phyloP scores from a whole-genome alignment of 2,113 vertebrate species.

The Bubo scandiacus region DNA sequence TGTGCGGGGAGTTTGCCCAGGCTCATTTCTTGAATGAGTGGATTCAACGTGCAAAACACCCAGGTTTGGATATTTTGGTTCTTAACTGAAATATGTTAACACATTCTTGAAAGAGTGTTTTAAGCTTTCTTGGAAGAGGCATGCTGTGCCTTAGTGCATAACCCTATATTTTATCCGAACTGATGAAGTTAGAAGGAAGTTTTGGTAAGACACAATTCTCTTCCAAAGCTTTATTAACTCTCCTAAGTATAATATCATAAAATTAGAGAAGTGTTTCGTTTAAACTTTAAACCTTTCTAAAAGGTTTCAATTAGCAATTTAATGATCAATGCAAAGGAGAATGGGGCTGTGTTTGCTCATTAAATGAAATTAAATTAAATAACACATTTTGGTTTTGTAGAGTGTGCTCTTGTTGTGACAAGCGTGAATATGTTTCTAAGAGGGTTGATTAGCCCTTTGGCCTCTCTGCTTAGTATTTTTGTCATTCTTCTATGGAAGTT shows the following conservation, averaged over 20 bases:
- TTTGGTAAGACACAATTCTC: background rate
- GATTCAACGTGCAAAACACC: background rate
- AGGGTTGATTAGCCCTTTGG: conserved; percentile 12
- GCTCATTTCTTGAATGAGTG: background rate
- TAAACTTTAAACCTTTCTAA: conserved; percentile 23
- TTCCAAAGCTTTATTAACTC: background rate
- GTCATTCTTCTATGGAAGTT: conserved; percentile 15
- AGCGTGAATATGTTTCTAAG: conserved; percentile 10
- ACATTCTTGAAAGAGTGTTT: background rate
- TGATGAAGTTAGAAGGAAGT: background rate
- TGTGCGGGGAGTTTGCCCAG: background rate
- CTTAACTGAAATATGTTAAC: background rate
- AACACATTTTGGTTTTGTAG: conserved; percentile 18
- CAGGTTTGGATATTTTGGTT: background rate
- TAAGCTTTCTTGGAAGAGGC: background rate
- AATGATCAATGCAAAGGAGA: background rate
- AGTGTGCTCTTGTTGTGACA: background rate
- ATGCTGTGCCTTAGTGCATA: background rate
- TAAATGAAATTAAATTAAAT: conserved; percentile 44
- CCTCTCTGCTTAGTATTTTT: conserved; percentile 33
- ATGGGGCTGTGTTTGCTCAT: background rate
- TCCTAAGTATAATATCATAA: background rate
- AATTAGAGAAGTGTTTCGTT: background rate
- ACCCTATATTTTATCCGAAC: background rate
- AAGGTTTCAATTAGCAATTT: conserved; percentile 34